Percentiles rank a stretch among this genome's conserved stretches.
Conservation (phyloP, 2,888 invertebrate species). For the Furcula furcula region DNA sequence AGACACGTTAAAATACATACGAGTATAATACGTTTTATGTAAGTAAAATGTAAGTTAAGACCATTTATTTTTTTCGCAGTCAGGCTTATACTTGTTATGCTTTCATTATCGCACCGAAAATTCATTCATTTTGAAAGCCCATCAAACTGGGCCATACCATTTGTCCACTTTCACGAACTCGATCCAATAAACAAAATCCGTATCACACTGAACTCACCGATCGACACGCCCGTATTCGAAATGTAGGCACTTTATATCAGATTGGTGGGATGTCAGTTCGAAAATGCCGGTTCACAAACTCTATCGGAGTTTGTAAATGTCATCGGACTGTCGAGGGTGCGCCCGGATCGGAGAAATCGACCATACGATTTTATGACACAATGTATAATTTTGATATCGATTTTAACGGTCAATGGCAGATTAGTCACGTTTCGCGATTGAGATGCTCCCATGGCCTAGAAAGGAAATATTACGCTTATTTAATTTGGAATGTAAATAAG, state of each 20-base stretch:
- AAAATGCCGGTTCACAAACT: slow-evolving; percentile 47
- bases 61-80: too few species aligned
- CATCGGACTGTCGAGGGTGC: slow-evolving; percentile 55
- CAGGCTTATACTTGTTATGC: too few species aligned
- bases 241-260: slow-evolving; percentile 34
- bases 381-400: slow-evolving; percentile 61
- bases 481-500: too few species aligned
- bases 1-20: too few species aligned
- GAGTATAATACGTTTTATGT: too few species aligned
- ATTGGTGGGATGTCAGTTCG: slow-evolving; percentile 51
- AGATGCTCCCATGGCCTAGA: slow-evolving; percentile 40
- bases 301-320: slow-evolving; percentile 54
- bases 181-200: slow-evolving; percentile 39
- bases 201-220: slow-evolving; percentile 31
- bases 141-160: slow-evolving; percentile 35
- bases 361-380: slow-evolving; percentile 42
- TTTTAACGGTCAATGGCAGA: slow-evolving; percentile 48
- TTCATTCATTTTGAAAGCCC: too few species aligned
- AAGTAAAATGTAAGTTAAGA: too few species aligned
- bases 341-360: slow-evolving; percentile 17
- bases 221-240: slow-evolving; percentile 37
- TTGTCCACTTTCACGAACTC: slow-evolving; percentile 36
- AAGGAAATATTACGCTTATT: slow-evolving; percentile 6
- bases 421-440: slow-evolving; percentile 55
- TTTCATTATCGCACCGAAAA: too few species aligned